Evolutionary conservation across 1,140 invertebrate genomes (phyloP), one percentile per base, ranked within the genome.

Genomic region (Trinorchestia longiramus): DNA sequence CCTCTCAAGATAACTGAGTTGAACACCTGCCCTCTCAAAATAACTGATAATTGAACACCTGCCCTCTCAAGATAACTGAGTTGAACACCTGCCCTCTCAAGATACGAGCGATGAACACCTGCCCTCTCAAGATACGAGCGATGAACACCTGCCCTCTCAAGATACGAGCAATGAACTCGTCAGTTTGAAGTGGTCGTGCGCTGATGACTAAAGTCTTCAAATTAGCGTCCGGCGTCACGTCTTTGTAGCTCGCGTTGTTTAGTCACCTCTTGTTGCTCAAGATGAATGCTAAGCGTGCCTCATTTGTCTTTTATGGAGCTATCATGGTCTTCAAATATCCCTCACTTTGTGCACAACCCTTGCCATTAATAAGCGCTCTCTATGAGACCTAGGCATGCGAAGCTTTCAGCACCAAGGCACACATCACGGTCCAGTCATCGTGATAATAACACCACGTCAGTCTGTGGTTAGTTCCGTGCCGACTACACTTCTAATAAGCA

Each of bases 291-390:
- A 42, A 90, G n/a, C 88, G 88, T 42, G 88, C 43, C 43, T 41
- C 88, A 90, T 90, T 90, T 90, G 88, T 90, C 88, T 90, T 90
- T 90, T 90, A 90, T 90, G 88, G 88, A 90, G 88, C 88, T 43
- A 90, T 90, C 41, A 90, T 90, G n/a, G 88, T 43, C 88, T 90
- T 90, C 88, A 90, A 90, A 90, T 90, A 90, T 90, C 88, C 88
- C 88, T 90, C 88, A 90, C 88, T 90, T 90, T 41, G 88, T 90
- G 88, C 88, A 90, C 62, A 90, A 43, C 41, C 88, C 43, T 90
- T 90, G n/a, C 88, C 88, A 90, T 90, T 90, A 90, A 90, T 90
- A 90, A 90, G n/a, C 88, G 42, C 28, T 15, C 88, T 90, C 88
- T 90, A 90, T 43, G 88, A 36, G 28, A 42, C 88, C 43, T 28